These are phyloP conservation scores for Microplitis deprimator DNA, from an alignment of 2,888 invertebrate species.

Conservation along the genomic window DNA sequence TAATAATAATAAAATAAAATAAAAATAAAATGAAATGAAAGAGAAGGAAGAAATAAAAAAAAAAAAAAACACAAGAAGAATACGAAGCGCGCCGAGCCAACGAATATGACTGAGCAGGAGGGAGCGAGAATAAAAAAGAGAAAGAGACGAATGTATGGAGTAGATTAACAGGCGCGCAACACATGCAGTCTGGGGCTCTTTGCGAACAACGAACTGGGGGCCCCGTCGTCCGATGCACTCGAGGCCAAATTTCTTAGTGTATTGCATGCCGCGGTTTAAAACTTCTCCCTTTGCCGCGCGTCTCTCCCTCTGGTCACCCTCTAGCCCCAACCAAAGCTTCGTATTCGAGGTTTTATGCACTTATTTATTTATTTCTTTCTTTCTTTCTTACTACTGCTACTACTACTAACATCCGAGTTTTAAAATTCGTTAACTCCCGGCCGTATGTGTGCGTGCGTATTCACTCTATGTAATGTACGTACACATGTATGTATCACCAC, in stretches of 20 bases:
- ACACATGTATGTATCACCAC: not conserved
- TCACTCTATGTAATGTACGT: not conserved
- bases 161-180: conserved; percentile 37
- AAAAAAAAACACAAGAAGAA: conserved; percentile 30
- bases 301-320: conserved; percentile 38
- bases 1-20: conserved; percentile 26
- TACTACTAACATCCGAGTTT: conserved; percentile 1
- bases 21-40: conserved; percentile 32
- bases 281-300: conserved; percentile 42
- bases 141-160: conserved; percentile 6
- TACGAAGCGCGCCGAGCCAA: conserved; percentile 33
- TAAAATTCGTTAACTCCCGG: conserved; percentile 7
- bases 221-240: conserved; percentile 43
- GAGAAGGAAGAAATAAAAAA: conserved; percentile 37
- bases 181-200: conserved; percentile 42
- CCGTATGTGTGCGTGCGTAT: not conserved
- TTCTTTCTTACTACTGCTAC: conserved; percentile 14
- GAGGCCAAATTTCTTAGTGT: conserved; percentile 43
- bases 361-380: conserved; percentile 17
- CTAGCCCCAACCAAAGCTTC: conserved; percentile 18
- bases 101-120: conserved; percentile 18
- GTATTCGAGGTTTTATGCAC: conserved; percentile 34
- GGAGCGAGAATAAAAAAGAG: conserved; percentile 18
- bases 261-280: conserved; percentile 36
- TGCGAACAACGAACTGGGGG: conserved; percentile 51